These are phyloP conservation scores for Trachelus stipa DNA, from an alignment of 2,888 invertebrate species.

Conservation along the genomic window DNA sequence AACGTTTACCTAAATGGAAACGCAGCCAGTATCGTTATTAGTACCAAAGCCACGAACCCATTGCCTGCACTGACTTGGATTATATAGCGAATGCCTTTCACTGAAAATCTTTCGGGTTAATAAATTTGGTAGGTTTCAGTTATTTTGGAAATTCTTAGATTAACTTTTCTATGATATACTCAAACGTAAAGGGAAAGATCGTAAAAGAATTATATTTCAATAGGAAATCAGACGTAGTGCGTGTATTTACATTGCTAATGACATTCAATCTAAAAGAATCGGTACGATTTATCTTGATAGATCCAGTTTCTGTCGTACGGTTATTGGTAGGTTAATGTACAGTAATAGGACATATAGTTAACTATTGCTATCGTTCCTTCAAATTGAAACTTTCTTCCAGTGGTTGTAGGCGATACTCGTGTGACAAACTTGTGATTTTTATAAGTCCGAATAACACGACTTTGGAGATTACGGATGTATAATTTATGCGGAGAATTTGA, in stretches of 20 bases:
- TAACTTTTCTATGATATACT: not conserved
- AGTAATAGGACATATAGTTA: not conserved
- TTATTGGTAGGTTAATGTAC: not conserved
- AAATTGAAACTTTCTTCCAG: not conserved
- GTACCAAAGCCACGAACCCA: not conserved
- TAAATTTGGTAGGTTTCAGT: not conserved
- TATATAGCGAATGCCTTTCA: slow-evolving; percentile 27
- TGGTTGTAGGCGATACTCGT: not conserved
- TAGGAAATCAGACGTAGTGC: not conserved
- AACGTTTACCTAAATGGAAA: slow-evolving; percentile 9
- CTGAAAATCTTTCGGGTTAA: slow-evolving; percentile 6
- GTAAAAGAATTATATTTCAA: not conserved
- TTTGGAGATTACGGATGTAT: not conserved
- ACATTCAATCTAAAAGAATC: not conserved
- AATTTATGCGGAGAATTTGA: slow-evolving; percentile 4
- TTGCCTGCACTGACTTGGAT: not conserved
- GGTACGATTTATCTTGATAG: not conserved
- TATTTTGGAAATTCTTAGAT: not conserved
- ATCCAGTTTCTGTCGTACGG: not conserved
- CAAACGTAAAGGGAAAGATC: not conserved
- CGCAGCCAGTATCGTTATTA: not conserved
- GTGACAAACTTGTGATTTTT: not conserved
- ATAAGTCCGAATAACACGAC: not conserved
- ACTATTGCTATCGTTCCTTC: not conserved
- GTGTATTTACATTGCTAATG: too few species aligned